These are phyloP conservation scores for Drosophila kohkoa DNA, from an alignment of 1,140 invertebrate genomes.

Conservation along the genomic window DNA sequence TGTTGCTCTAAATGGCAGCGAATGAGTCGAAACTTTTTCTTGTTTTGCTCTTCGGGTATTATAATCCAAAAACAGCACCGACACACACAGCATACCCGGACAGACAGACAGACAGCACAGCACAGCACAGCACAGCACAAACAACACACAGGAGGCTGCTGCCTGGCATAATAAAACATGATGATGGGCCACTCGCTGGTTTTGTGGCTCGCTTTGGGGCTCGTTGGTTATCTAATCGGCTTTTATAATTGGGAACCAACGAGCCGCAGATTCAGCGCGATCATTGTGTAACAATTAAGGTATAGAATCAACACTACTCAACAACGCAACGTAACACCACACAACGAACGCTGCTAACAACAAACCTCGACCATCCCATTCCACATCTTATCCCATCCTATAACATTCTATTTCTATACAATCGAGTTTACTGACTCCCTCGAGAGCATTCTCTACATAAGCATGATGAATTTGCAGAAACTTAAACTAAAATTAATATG, in stretches of 20 bases:
- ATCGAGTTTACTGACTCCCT: conserved; percentile 21
- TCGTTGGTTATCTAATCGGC: conserved; percentile 75
- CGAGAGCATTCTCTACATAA: conserved; percentile 19
- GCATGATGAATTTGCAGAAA: conserved; percentile 49
- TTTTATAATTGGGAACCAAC: conserved; percentile 76
- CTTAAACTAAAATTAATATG: conserved; percentile 34
- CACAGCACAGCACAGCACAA: conserved; percentile 19
- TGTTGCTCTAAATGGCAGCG: conserved; percentile 81
- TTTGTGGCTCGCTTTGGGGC: conserved; percentile 37
- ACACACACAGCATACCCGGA: conserved; percentile 29
- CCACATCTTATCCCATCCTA: not conserved
- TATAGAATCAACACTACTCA: conserved; percentile 66
- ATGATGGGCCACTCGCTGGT: conserved; percentile 55
- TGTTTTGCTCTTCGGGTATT: conserved; percentile 47
- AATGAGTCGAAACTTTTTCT: conserved; percentile 76
- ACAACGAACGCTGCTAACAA: conserved; percentile 13
- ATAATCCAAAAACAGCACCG: conserved; percentile 72
- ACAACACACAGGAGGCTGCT: conserved; percentile 34
- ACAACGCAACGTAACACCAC: conserved; percentile 50
- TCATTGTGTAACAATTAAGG: conserved; percentile 82
- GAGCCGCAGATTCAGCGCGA: conserved; percentile 68
- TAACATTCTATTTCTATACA: not conserved
- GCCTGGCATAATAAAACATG: conserved; percentile 68
- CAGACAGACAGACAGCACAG: not conserved
- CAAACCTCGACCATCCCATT: not conserved